Evolutionary conservation across 2,888 invertebrate genomes (phyloP).

Genomic region (Agrochola lota): DNA sequence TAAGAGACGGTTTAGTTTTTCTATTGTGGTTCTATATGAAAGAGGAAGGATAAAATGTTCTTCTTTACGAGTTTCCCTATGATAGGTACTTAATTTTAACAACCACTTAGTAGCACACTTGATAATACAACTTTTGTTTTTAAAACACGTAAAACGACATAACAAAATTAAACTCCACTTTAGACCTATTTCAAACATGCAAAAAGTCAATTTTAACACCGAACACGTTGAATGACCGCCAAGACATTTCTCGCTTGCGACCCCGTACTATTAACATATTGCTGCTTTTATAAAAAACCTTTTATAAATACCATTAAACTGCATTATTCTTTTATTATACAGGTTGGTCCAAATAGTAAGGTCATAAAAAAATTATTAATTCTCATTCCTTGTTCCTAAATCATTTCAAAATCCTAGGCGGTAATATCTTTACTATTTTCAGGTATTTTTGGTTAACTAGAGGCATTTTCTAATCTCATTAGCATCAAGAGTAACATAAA

Average conservation of each 20-base stretch:
- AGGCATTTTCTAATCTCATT: no score
- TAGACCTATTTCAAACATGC: conserved; percentile 4
- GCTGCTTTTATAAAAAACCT: conserved; percentile 18
- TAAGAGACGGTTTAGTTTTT: not conserved
- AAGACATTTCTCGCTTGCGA: not conserved
- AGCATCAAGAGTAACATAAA: no score
- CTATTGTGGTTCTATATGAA: not conserved
- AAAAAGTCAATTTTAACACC: not conserved
- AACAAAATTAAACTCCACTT: not conserved
- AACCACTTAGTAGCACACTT: not conserved
- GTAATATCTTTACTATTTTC: no score
- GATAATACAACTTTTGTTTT: not conserved
- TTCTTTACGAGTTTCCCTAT: conserved; percentile 1
- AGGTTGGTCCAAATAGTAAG: no score
- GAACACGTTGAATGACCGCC: conserved; percentile 13
- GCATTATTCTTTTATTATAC: not conserved
- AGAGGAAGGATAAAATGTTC: not conserved
- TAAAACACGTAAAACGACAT: not conserved
- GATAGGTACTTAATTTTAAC: not conserved
- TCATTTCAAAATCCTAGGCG: no score
- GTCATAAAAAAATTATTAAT: no score
- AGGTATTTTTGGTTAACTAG: no score
- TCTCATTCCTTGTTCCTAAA: no score
- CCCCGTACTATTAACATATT: conserved; percentile 25
- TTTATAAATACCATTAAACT: conserved; percentile 8